phyloP scores from a whole-genome alignment of 2,888 invertebrate genomes.

The Nomada goodeniana region DNA sequence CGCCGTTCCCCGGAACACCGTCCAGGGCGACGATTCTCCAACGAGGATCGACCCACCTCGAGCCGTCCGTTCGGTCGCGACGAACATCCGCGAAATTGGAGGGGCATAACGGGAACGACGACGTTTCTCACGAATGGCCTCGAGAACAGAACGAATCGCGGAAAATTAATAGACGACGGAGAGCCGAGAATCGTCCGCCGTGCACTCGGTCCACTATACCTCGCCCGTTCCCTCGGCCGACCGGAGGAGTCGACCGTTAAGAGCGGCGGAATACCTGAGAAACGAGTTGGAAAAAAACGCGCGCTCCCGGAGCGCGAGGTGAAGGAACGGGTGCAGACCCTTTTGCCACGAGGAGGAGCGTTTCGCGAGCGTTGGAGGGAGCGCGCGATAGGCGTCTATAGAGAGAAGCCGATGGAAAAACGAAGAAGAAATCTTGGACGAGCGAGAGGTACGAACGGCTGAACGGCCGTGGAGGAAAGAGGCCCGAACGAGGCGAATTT shows the following conservation, averaged over 20 bases:
- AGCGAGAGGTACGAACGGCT: conserved; percentile 16
- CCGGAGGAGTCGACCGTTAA: conserved; percentile 72
- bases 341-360: conserved; percentile 64
- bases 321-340: conserved; percentile 80
- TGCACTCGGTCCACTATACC: conserved; percentile 44
- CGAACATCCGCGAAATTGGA: conserved; percentile 4
- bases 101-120: conserved; percentile 45
- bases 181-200: conserved; percentile 45
- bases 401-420: conserved; percentile 48
- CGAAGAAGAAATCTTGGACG: conserved; percentile 23
- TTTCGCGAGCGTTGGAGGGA: conserved; percentile 52
- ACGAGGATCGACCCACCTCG: conserved; percentile 4
- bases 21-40: background rate
- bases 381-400: conserved; percentile 39
- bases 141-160: conserved; percentile 46
- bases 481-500: conserved; percentile 69
- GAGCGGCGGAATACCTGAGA: conserved; percentile 79
- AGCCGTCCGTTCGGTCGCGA: background rate
- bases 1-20: background rate
- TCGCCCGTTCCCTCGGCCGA: conserved; percentile 35
- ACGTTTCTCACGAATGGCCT: conserved; percentile 41
- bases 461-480: conserved; percentile 3
- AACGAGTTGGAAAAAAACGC: conserved; percentile 78
- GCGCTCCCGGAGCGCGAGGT: conserved; percentile 74
- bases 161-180: conserved; percentile 57